phyloP scores from a whole-genome alignment of 2,888 invertebrate species.

The Seira ritae region DNA sequence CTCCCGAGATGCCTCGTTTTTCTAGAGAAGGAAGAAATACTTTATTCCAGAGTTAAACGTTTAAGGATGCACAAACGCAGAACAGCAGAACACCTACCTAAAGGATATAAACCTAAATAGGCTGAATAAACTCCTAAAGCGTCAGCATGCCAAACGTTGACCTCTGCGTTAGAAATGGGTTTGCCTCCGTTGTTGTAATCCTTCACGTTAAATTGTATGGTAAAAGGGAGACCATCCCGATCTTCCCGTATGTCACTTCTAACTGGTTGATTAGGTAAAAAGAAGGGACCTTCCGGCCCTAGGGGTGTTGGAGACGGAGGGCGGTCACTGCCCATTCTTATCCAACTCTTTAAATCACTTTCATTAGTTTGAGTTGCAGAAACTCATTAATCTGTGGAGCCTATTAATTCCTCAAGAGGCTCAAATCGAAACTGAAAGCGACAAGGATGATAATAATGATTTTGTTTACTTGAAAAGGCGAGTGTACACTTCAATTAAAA shows the following conservation, averaged over 20 bases:
- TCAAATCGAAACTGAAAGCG: no score
- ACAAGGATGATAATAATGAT: no score
- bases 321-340: not conserved
- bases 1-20: constrained; percentile 19
- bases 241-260: constrained; percentile 62
- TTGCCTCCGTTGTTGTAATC: constrained; percentile 41
- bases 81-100: constrained; percentile 44
- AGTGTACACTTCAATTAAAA: no score
- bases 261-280: constrained; percentile 55
- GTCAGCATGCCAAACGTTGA: constrained; percentile 67
- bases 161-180: constrained; percentile 56
- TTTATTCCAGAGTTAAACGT: constrained; percentile 16
- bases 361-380: no score
- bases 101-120: constrained; percentile 60
- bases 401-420: no score
- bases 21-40: constrained; percentile 3
- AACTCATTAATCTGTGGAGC: no score
- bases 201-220: constrained; percentile 49
- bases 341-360: no score
- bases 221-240: constrained; percentile 57
- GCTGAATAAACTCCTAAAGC: constrained; percentile 64
- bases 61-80: no score
- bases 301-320: constrained; percentile 47
- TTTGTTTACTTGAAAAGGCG: no score
- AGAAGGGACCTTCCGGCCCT: constrained; percentile 66